Evolutionary conservation across 1,140 invertebrate genomes (phyloP), one percentile per base, ranked within the genome.

Genomic region (Lepidurus apus): DNA sequence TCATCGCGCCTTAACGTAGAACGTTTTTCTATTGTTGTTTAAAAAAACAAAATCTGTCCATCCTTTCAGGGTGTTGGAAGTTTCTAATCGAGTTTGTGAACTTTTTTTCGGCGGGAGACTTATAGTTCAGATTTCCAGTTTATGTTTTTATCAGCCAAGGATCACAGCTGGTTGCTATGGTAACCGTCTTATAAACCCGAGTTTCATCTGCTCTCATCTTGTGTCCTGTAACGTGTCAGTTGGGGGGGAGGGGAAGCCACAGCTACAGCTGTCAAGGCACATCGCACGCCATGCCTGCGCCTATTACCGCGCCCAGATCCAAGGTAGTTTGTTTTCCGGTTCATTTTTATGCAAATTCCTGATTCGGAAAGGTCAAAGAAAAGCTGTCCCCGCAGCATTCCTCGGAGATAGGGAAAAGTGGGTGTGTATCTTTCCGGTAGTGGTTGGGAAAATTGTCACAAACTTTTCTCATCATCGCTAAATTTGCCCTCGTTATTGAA

Each of bases 301-400:
- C 53, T 9, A 65, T 65, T 65, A 65, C 53, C 53, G 53, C 53
- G 13, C 53, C 53, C 53, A 65, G 53, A 17, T 13, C 53, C 13
- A 65, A 65, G 53, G 53, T 65, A 65, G 53, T 65, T 65, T 65
- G 21, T 65, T 65, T 65, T 65, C 53, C 53, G 53, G 53, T 65
- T 65, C 53, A 7, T 34, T 65, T 65, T 65, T 17, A 65, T 65
- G 53, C 53, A 7, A 65, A 21, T 65, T 65, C 34, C 34, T 65
- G 53, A 65, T 65, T 21, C 13, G 34, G 17, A 65, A 65, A 65
- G 53, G 53, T 65, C 53, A 65, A 65, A 65, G 34, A 34, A 34
- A 13, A 7, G 7, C 53, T 65, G 21, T 65, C 53, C 53, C 1
- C 53, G 4, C 21, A 65, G 3, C 53, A 65, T 65, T 65, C 53